Conservation (phyloP, 1,140 invertebrate species). For the Saccostrea glomerata region DNA sequence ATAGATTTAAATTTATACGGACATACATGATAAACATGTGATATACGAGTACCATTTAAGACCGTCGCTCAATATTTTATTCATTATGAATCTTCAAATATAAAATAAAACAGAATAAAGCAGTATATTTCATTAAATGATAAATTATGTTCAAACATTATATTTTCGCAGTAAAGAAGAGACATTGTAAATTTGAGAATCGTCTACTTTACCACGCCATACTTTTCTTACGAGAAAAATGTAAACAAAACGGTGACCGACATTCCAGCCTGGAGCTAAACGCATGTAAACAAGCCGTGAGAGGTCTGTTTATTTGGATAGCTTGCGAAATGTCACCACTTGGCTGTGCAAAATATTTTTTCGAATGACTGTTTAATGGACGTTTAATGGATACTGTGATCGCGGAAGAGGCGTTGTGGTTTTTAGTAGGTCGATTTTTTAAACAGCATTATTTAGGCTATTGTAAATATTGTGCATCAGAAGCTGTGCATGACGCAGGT, state of each 20-base stretch:
- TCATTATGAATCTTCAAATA: no score
- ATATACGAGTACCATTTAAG: no score
- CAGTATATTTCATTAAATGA: no score
- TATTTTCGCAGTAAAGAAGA: not conserved
- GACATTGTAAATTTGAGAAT: not conserved
- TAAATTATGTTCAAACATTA: no score
- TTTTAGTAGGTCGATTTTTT: not conserved
- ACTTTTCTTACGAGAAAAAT: not conserved
- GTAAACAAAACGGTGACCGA: not conserved
- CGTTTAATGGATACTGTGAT: not conserved
- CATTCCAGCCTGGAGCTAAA: slow-evolving; percentile 7
- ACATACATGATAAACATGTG: no score
- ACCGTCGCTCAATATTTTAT: no score
- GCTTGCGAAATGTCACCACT: slow-evolving; percentile 22
- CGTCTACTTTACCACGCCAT: not conserved
- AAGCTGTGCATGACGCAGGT: no score
- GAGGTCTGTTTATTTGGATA: not conserved
- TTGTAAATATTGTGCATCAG: no score
- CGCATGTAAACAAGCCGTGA: slow-evolving; percentile 18
- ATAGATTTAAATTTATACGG: no score
- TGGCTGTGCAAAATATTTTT: not conserved
- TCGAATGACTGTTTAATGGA: not conserved
- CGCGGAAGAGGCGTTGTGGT: not conserved
- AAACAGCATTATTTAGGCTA: no score
- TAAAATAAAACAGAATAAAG: no score